These are phyloP conservation scores for Epirrita christyi DNA, from an alignment of 2,888 invertebrate genomes.

Conservation along the genomic window DNA sequence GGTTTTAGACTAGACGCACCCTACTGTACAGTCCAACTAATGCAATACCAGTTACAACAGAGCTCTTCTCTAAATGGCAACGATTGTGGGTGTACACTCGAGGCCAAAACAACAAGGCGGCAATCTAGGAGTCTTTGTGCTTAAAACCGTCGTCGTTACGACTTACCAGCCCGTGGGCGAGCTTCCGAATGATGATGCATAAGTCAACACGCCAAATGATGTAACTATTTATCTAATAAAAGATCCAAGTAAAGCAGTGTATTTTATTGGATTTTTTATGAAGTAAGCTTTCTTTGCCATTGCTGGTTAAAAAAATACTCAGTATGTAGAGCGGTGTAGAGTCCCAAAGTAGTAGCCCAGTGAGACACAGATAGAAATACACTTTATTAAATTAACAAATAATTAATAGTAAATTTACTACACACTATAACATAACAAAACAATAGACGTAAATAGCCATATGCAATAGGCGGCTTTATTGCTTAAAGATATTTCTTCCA, in stretches of 20 bases:
- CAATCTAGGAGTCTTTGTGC: conserved; percentile 13
- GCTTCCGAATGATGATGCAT: conserved; percentile 19
- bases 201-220: conserved; percentile 2
- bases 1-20: too few relatives aligned
- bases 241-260: neutral
- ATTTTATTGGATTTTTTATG: neutral
- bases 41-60: conserved; percentile 26
- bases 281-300: neutral
- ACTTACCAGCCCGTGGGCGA: conserved; percentile 28
- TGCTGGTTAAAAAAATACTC: neutral
- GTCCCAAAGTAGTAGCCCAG: too few relatives aligned
- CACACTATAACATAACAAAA: too few relatives aligned
- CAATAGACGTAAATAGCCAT: too few relatives aligned
- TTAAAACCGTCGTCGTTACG: neutral
- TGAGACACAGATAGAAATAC: too few relatives aligned
- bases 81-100: conserved; percentile 67
- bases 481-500: too few relatives aligned
- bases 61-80: conserved; percentile 49
- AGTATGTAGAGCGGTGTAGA: too few relatives aligned
- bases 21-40: conserved; percentile 14
- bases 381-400: too few relatives aligned
- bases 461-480: too few relatives aligned
- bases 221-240: conserved; percentile 1
- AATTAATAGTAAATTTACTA: too few relatives aligned
- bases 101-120: conserved; percentile 63